These are phyloP conservation scores for Achatina immaculata DNA, from an alignment of 1,140 invertebrate genomes.

Conservation along the genomic window DNA sequence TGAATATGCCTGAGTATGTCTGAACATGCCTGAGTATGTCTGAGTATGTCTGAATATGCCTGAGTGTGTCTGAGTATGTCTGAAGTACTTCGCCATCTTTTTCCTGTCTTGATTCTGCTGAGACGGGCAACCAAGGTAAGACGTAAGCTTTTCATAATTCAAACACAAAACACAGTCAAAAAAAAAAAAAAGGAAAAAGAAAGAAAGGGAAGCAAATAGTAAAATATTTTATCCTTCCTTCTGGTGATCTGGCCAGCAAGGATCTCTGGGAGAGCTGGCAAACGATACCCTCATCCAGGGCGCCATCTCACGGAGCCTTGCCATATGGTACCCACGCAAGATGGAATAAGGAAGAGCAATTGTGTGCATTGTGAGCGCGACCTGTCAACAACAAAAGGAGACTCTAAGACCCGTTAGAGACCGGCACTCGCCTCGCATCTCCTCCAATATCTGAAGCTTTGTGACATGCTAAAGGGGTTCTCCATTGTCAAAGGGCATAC, in stretches of 20 bases:
- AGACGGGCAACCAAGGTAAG: too few relatives aligned
- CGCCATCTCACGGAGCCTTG: neutral
- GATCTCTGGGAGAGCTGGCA: too few relatives aligned
- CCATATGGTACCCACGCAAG: slow-evolving; percentile 28
- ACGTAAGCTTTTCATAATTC: too few relatives aligned
- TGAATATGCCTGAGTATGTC: too few relatives aligned
- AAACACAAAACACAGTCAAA: too few relatives aligned
- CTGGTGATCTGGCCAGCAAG: too few relatives aligned
- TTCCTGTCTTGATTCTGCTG: too few relatives aligned
- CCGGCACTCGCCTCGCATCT: neutral
- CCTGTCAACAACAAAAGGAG: neutral
- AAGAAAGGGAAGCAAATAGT: too few relatives aligned
- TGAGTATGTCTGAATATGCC: neutral
- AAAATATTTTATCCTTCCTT: too few relatives aligned
- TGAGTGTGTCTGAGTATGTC: neutral
- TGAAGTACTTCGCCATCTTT: too few relatives aligned
- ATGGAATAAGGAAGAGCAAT: neutral
- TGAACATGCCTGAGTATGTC: too few relatives aligned
- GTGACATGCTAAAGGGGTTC: neutral
- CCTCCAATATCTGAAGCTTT: neutral
- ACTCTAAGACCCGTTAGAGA: neutral
- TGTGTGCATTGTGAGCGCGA: neutral
- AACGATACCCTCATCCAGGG: neutral
- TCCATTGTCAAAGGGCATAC: neutral
- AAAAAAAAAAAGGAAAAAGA: too few relatives aligned